Evolutionary conservation across 2,797 vertebrate genomes (phyloP), one percentile per base, ranked within the genome.

Genomic region (Enteromius treurensis): DNA sequence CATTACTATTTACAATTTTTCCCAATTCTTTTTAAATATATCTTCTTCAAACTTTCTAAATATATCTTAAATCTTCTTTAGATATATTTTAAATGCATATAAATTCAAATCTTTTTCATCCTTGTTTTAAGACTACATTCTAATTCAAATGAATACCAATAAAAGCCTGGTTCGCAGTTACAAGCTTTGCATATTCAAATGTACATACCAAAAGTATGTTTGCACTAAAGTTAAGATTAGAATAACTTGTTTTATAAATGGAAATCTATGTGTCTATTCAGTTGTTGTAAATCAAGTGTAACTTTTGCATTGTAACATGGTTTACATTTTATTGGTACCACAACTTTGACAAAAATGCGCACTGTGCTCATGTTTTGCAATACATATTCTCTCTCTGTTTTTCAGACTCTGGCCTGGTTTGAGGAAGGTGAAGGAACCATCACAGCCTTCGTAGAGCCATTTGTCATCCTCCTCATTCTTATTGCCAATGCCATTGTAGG

Each of bases 401-500:
- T 10, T 13, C 40, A 95, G 95, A 92, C 93, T 6, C 88, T 95
- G 89, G 95, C 95, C 29, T 95, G 95, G 95, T 95, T 95, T 55
- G 95, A 95, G 88, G 95, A 95, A 86, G 95, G 94, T 0, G 93
- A 95, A 76, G 94, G 94, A 29, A 95, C 95, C 21, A 93, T 95
- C 86, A 95, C 95, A 78, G 95, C 95, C 45, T 95, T 95, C 65
- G 95, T 95, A 21, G 95, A 95, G 84, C 95, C 95, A 75, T 95
- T 95, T 23, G 95, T 95, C 87, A 95, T 95, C 77, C 94, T 95
- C 71, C 94, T 95, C 64, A 95, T 95, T 89, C 94, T 95, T 84
- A 95, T 95, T 5, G 95, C 95, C 58, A 95, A 95, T 45, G 95
- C 95, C 37, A 95, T 95, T 13, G 95, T 95, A 15, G 95, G 95